Conservation (phyloP, 2,113 vertebrate genomes). For the Corynorhinus townsendii region DNA sequence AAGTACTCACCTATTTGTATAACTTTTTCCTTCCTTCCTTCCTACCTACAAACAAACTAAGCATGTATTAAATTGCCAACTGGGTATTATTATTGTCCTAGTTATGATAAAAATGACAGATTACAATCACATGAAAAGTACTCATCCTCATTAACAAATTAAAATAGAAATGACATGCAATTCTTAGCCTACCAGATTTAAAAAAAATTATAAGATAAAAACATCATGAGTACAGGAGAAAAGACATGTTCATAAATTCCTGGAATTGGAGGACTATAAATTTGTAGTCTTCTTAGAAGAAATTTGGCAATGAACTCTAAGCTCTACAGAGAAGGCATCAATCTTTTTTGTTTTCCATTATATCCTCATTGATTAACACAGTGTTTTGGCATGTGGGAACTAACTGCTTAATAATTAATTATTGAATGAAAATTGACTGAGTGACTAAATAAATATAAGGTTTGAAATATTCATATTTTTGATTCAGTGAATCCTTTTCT, state of each 20-base stretch:
- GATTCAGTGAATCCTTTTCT: neutral
- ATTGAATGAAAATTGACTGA: neutral
- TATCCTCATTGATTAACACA: neutral
- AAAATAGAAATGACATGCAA: neutral
- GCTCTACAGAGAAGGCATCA: neutral
- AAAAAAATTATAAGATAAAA: neutral
- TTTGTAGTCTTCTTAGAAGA: neutral
- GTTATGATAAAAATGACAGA: neutral
- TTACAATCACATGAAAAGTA: neutral
- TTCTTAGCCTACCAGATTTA: neutral
- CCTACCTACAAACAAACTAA: neutral
- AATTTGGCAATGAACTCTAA: conserved; percentile 31
- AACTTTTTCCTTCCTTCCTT: neutral
- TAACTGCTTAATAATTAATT: conserved; percentile 22
- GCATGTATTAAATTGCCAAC: neutral
- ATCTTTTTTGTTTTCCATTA: neutral
- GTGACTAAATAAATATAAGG: neutral
- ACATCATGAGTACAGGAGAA: neutral
- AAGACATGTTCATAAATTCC: neutral
- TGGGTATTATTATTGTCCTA: neutral
- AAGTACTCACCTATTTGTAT: neutral
- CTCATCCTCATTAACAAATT: neutral
- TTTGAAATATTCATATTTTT: neutral
- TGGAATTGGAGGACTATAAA: neutral
- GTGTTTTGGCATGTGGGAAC: neutral